Evolutionary conservation across 2,113 vertebrate genomes (phyloP).

Genomic region (Muntiacus muntjak): DNA sequence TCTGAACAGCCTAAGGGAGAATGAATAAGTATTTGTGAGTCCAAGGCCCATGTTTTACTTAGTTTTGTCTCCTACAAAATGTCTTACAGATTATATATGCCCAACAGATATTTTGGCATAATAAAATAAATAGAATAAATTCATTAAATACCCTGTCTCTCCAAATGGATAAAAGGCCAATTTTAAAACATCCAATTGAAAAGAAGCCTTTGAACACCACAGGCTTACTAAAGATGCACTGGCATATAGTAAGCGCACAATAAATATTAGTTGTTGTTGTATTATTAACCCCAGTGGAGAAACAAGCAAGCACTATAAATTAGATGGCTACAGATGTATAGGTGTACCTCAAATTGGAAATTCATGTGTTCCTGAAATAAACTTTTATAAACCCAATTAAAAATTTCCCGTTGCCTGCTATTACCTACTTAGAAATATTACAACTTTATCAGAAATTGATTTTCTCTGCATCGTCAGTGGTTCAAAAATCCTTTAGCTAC

Average conservation of each 20-base stretch:
- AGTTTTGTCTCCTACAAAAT: slow-evolving; percentile 29
- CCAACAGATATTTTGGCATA: background rate
- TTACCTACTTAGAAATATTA: slow-evolving; percentile 47
- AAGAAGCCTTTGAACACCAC: slow-evolving; percentile 7
- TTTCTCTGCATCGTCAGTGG: slow-evolving; percentile 44
- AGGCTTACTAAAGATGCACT: slow-evolving; percentile 25
- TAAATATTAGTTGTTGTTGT: slow-evolving; percentile 49
- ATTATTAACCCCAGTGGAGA: slow-evolving; percentile 60
- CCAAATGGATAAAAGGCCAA: slow-evolving; percentile 27
- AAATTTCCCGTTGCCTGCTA: slow-evolving; percentile 52
- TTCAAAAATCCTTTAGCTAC: slow-evolving; percentile 53
- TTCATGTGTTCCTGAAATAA: slow-evolving; percentile 62
- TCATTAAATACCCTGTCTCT: slow-evolving; percentile 14
- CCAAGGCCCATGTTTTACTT: background rate
- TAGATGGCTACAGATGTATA: slow-evolving; percentile 45
- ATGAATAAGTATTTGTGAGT: background rate
- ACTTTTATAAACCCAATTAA: slow-evolving; percentile 65
- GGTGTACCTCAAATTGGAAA: slow-evolving; percentile 60
- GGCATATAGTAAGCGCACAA: slow-evolving; percentile 28
- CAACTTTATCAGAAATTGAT: slow-evolving; percentile 55
- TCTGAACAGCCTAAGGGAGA: background rate
- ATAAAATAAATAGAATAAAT: background rate
- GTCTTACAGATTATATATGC: slow-evolving; percentile 16
- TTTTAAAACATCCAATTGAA: slow-evolving; percentile 56
- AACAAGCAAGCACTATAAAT: slow-evolving; percentile 62